Evolutionary conservation across 1,140 invertebrate genomes (phyloP).

Genomic region (Venustaconcha ellipsiformis): DNA sequence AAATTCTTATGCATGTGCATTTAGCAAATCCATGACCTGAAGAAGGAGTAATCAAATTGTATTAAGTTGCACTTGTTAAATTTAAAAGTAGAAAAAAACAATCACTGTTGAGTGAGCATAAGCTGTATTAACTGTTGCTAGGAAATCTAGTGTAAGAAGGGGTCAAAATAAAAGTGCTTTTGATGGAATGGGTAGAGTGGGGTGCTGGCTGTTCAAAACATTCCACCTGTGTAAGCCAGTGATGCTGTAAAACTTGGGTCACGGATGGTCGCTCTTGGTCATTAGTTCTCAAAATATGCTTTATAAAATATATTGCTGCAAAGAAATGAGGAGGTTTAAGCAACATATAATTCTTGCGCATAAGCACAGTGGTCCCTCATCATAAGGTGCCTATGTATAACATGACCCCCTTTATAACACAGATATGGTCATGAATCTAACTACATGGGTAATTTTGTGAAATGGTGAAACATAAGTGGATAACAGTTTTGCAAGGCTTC

Average conservation of each 20-base stretch:
- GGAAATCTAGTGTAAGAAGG: not conserved
- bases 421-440: not conserved
- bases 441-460: not conserved
- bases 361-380: too few relatives aligned
- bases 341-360: not conserved
- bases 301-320: slow-evolving; percentile 29
- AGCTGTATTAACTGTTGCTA: not conserved
- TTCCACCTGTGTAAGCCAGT: slow-evolving; percentile 34
- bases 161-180: slow-evolving; percentile 3
- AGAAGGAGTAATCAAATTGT: too few relatives aligned
- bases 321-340: slow-evolving; percentile 14
- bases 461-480: too few relatives aligned
- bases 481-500: too few relatives aligned
- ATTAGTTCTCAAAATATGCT: slow-evolving; percentile 30
- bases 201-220: not conserved
- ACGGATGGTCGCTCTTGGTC: slow-evolving; percentile 28
- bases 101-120: not conserved
- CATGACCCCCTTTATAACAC: not conserved
- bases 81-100: too few relatives aligned
- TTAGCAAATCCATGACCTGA: too few relatives aligned
- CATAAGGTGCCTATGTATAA: not conserved
- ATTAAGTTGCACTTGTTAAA: too few relatives aligned
- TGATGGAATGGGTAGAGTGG: not conserved
- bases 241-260: slow-evolving; percentile 25
- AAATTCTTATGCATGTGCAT: too few relatives aligned